Evolutionary conservation across 64 coral and sea anemone species (phyloP), one percentile per base, ranked within the genome.

Genomic region (Stichodactyla mertensii): DNA sequence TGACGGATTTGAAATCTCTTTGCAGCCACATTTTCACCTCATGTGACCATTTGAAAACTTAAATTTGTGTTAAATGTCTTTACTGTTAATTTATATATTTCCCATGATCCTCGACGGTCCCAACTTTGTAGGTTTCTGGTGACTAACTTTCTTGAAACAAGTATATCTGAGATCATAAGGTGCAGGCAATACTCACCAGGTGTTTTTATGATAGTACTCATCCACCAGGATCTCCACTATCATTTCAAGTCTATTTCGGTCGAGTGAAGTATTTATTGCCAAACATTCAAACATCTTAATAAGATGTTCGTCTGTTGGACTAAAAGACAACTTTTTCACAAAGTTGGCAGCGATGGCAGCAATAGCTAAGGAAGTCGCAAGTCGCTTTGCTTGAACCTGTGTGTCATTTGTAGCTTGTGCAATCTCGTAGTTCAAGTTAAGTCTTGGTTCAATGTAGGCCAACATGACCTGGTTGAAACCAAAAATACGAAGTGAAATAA

Each of bases 301-400:
- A 24, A 80, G 23, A 19, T 80, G 77, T 4, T 80, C 31, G 16
- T 51, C 52, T 80, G 27, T 45, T 18, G 77, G 77, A 80, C 12
- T 10, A 80, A 52, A 80, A 18, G 5, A 10, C 20, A 10, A 27
- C 28, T 18, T 51, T 52, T 6, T 52, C 1, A 80, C 23, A 18
- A 80, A 52, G 18, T 80, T 80, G 16, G 36, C 14, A 80, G 51
- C 66, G 7, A 89, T 53, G 16, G 66, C 67, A 20, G 54, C 64
- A 89, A 89, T 89, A 1, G 83, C 26, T 6, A 57, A 16, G 9
- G 88, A 78, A 22, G 88, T 85, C 8, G 83, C 51, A 15, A 89
- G 52, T 59, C 81, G 61, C 13, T 61, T 83, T 14, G 64, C 52
- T 61, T 84, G 80, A 7, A 31, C 12, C 19, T 89, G 18, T 22